Conservation (phyloP, 2,888 invertebrate genomes). For the Tetrapedia diversipes region DNA sequence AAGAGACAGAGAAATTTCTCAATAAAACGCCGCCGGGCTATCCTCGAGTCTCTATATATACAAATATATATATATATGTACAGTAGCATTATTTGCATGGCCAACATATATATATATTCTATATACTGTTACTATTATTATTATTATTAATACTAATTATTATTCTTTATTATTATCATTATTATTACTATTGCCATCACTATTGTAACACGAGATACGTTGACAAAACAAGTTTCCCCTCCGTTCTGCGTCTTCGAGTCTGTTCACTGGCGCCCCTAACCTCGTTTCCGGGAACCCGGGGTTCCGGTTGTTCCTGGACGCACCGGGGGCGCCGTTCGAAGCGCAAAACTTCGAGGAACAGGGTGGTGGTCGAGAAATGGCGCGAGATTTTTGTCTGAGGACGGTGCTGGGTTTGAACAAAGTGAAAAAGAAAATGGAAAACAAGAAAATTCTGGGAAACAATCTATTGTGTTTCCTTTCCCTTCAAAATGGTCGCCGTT, state of each 20-base stretch:
- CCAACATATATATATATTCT: constrained; percentile 65
- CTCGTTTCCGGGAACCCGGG: constrained; percentile 14
- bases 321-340: constrained; percentile 12
- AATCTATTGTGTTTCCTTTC: too few relatives aligned
- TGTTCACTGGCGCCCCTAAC: constrained; percentile 43
- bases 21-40: constrained; percentile 83
- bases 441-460: too few relatives aligned
- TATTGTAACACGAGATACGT: constrained; percentile 53
- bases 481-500: too few relatives aligned
- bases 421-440: neutral
- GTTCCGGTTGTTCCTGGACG: constrained; percentile 23
- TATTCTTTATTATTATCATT: constrained; percentile 24
- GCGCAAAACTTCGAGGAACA: constrained; percentile 45
- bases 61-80: constrained; percentile 52
- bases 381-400: constrained; percentile 39
- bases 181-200: constrained; percentile 37
- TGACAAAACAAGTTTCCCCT: constrained; percentile 66
- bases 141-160: constrained; percentile 16
- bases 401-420: constrained; percentile 44
- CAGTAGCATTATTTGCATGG: constrained; percentile 76
- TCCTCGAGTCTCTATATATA: constrained; percentile 52
- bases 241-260: constrained; percentile 76
- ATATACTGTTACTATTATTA: constrained; percentile 53
- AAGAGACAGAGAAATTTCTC: constrained; percentile 76
- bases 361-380: constrained; percentile 45